Evolutionary conservation across 2,888 invertebrate genomes (phyloP), one percentile per base, ranked within the genome.

Genomic region (Pseudococcus longispinus): DNA sequence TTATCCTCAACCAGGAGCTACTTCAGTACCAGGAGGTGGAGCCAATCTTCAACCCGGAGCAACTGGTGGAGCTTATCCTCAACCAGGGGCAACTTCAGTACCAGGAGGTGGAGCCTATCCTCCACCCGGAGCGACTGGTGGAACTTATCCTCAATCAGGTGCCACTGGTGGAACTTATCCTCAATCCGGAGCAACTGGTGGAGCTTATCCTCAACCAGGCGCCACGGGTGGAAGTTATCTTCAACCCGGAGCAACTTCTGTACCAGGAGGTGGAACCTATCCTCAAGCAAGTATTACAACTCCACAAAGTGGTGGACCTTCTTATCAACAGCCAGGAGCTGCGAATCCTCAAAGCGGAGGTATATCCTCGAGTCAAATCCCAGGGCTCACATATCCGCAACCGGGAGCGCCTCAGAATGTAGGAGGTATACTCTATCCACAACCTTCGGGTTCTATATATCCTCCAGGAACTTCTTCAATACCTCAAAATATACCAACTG

Each of bases 311-410:
- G 37, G 37, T n/a, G n/a, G n/a, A n/a, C n/a, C n/a, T n/a, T n/a
- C n/a, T n/a, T n/a, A n/a, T n/a, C n/a, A n/a, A n/a, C n/a, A n/a
- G n/a, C n/a, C n/a, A 20, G 60, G 60, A 5, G 3, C 60, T 6
- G 2, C 9, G 20, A 60, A 2, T 2, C 23, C 60, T 20, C 32
- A 44, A 26, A 88, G 88, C 18, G 83, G 84, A 32, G 42, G 84
- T 2, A 87, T 15, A 70, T 70, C 15, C 29, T 6, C 26, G 29
- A 23, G 29, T 70, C 60, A 60, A 20, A 20, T 29, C 70, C 13
- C 70, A 29, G 20, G 32, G 29, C 5, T n/a, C 1, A 37, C 37
- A 8, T 37, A 37, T 9, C 2, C 37, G 5, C 37, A 37, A 37
- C 37, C 37, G 9, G 37, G 37, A 37, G 37, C 37, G 9, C 37